phyloP scores from a whole-genome alignment of 2,797 vertebrate species.

The Alosa sapidissima region DNA sequence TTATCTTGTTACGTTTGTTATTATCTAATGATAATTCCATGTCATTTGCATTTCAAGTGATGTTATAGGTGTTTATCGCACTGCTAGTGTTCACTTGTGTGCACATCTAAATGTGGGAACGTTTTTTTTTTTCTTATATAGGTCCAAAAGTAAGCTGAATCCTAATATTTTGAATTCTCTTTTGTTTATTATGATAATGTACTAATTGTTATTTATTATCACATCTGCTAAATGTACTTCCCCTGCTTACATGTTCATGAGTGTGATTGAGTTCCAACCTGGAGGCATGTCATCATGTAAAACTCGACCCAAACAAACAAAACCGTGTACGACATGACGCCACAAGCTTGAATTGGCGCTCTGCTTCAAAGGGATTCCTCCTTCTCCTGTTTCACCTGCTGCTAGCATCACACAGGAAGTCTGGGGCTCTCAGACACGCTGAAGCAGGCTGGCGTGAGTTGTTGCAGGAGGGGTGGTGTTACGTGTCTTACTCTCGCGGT shows the following conservation, averaged over 20 bases:
- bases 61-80: neutral
- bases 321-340: neutral
- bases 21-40: neutral
- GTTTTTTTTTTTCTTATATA: neutral
- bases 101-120: neutral
- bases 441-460: neutral
- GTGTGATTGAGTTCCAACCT: neutral
- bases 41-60: neutral
- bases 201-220: neutral
- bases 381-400: neutral
- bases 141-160: neutral
- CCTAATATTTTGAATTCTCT: neutral
- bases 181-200: no score
- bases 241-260: neutral
- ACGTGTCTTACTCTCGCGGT: neutral
- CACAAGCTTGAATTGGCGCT: neutral
- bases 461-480: neutral
- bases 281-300: neutral
- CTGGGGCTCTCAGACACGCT: neutral
- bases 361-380: constrained; percentile 4
- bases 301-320: neutral
- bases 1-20: neutral
- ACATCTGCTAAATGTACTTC: neutral
- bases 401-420: neutral
- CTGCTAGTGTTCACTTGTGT: neutral